These are phyloP conservation scores for Calyptommatus sinebrachiatus DNA, from an alignment of 2,113 vertebrate genomes.

Conservation along the genomic window DNA sequence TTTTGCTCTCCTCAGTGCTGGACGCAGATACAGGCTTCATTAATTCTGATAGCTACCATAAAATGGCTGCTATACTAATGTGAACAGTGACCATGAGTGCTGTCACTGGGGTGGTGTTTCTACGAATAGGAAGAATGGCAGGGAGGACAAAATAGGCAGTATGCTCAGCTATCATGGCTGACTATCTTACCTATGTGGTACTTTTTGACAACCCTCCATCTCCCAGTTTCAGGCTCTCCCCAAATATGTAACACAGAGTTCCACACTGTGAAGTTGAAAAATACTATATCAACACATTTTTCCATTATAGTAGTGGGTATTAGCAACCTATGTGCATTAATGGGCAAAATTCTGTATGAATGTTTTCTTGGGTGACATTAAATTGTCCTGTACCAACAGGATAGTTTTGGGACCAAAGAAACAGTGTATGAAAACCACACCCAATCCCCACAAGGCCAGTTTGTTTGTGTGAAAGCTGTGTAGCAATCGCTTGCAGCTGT, in stretches of 20 bases:
- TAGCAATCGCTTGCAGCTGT: too few relatives aligned
- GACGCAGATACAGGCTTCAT: not conserved
- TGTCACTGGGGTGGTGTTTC: not conserved
- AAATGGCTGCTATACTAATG: constrained; percentile 20
- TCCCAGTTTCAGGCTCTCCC: not conserved
- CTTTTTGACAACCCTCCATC: not conserved
- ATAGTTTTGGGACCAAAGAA: too few relatives aligned
- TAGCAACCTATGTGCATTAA: not conserved
- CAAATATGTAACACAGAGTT: too few relatives aligned
- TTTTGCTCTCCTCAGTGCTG: not conserved
- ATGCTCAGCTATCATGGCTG: not conserved
- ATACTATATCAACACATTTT: too few relatives aligned
- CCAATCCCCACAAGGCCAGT: too few relatives aligned
- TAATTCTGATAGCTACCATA: constrained; percentile 3
- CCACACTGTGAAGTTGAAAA: not conserved
- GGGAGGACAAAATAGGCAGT: not conserved
- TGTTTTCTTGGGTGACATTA: too few relatives aligned
- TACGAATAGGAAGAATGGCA: not conserved
- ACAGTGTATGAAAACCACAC: too few relatives aligned
- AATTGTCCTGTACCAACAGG: too few relatives aligned
- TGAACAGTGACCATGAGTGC: not conserved
- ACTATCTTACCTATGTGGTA: not conserved
- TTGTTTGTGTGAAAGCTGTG: too few relatives aligned
- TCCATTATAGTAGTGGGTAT: not conserved
- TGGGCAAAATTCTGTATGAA: not conserved